phyloP scores from a whole-genome alignment of 2,888 invertebrate genomes.

The Zaprionus bogoriensis region DNA sequence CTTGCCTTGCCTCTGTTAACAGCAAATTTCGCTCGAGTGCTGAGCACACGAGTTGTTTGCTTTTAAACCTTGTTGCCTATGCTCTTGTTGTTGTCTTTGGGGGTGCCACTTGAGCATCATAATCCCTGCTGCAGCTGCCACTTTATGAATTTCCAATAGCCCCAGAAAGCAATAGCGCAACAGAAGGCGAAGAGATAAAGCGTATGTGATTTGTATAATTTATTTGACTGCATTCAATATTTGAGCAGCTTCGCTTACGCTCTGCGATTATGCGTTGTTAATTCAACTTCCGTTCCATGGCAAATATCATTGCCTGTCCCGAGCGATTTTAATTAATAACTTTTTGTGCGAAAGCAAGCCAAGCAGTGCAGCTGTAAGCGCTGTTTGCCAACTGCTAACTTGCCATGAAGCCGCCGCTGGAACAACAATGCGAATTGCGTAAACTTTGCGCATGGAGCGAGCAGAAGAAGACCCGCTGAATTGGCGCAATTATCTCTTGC shows the following conservation, averaged over 20 bases:
- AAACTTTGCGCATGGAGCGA: neutral
- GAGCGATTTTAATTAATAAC: neutral
- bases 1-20: conserved; percentile 2
- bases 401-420: neutral
- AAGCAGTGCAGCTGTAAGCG: neutral
- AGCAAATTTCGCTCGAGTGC: neutral
- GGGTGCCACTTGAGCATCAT: conserved; percentile 46
- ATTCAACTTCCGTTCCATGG: neutral
- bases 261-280: neutral
- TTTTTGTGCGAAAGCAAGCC: neutral
- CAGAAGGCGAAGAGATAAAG: neutral
- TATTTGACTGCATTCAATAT: conserved; percentile 41
- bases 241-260: conserved; percentile 23
- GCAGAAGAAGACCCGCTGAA: neutral
- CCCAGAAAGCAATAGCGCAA: neutral
- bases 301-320: neutral
- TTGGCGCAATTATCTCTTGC: neutral
- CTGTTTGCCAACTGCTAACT: neutral
- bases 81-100: conserved; percentile 11
- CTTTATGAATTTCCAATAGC: conserved; percentile 35
- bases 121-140: conserved; percentile 34
- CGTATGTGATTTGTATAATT: conserved; percentile 7
- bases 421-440: neutral
- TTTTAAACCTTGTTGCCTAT: too few species aligned
- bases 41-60: conserved; percentile 15